Conservation (phyloP, 2,888 invertebrate species). For the Drosophila prostipennis region DNA sequence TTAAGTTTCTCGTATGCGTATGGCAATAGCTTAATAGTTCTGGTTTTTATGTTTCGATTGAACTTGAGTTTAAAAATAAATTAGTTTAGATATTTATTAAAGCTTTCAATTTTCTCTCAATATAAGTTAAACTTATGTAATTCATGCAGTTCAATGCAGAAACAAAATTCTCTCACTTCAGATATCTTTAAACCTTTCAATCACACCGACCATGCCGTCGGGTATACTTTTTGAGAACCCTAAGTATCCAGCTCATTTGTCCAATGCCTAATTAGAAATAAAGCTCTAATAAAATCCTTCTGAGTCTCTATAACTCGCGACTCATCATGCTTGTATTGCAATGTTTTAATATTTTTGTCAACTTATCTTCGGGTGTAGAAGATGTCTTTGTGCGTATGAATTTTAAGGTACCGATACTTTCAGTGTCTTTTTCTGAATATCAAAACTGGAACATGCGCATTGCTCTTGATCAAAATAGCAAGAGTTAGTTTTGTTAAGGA, state of each 20-base stretch:
- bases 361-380: slow-evolving; percentile 50
- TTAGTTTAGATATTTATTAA: slow-evolving; percentile 65
- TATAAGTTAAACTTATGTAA: slow-evolving; percentile 51
- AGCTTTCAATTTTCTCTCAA: slow-evolving; percentile 62
- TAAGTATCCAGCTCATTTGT: neutral
- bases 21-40: slow-evolving; percentile 61
- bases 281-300: slow-evolving; percentile 19
- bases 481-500: slow-evolving; percentile 45
- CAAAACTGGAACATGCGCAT: slow-evolving; percentile 70
- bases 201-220: neutral
- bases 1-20: slow-evolving; percentile 51
- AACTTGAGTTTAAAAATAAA: slow-evolving; percentile 59
- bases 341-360: slow-evolving; percentile 7
- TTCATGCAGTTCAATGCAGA: slow-evolving; percentile 1
- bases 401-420: slow-evolving; percentile 61
- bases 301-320: neutral
- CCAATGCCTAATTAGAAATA: neutral
- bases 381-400: slow-evolving; percentile 71
- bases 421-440: slow-evolving; percentile 44
- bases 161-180: neutral
- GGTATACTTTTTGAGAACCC: neutral
- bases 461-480: slow-evolving; percentile 60
- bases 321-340: neutral
- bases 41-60: slow-evolving; percentile 24
- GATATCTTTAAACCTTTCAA: neutral